phyloP scores from a whole-genome alignment of 2,888 invertebrate genomes.

The Aromia moschata region DNA sequence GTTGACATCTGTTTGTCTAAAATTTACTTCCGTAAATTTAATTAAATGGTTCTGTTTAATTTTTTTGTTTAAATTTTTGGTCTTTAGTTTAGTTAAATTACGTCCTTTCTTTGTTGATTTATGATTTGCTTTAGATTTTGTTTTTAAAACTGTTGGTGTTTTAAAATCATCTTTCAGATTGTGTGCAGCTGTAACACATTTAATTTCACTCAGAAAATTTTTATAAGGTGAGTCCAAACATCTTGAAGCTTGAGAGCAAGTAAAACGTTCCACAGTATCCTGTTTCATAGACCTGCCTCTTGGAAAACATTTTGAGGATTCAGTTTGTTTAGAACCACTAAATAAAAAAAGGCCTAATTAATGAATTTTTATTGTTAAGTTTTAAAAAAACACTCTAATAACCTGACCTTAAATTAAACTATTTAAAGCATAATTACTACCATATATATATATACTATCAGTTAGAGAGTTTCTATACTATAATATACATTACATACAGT shows the following conservation, averaged over 20 bases:
- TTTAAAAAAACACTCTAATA: too few relatives aligned
- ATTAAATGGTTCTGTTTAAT: slow-evolving; percentile 56
- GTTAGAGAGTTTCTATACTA: background rate
- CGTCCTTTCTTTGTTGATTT: slow-evolving; percentile 33
- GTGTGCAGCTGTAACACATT: slow-evolving; percentile 38
- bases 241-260: slow-evolving; percentile 18
- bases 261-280: slow-evolving; percentile 8
- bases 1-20: slow-evolving; percentile 67
- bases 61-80: slow-evolving; percentile 47
- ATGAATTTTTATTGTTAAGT: too few relatives aligned
- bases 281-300: too few relatives aligned
- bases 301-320: slow-evolving; percentile 5
- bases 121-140: slow-evolving; percentile 28
- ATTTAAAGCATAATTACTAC: background rate
- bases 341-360: slow-evolving; percentile 19
- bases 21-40: slow-evolving; percentile 63
- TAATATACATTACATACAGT: too few relatives aligned
- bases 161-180: slow-evolving; percentile 54
- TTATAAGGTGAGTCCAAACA: slow-evolving; percentile 49
- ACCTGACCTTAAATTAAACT: too few relatives aligned
- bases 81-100: slow-evolving; percentile 20
- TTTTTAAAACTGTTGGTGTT: slow-evolving; percentile 47
- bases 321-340: slow-evolving; percentile 14
- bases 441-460: background rate
- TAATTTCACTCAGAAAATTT: slow-evolving; percentile 43